Conservation (phyloP, 2,888 invertebrate species). For the Apamea crenata region DNA sequence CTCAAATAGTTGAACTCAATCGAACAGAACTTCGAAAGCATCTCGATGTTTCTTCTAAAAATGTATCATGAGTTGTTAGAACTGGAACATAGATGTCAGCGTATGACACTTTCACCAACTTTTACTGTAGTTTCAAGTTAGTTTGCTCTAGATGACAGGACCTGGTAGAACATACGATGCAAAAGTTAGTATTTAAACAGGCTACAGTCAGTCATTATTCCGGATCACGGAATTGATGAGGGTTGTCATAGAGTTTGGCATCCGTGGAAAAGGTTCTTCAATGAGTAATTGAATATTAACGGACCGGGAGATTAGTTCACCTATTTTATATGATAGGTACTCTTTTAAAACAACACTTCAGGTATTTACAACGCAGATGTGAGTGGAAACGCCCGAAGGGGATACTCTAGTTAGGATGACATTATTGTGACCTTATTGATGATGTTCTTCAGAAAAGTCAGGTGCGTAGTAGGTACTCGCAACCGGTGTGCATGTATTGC, state of each 20-base stretch:
- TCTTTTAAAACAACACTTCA: no score
- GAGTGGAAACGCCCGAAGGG: no score
- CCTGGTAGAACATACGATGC: not conserved
- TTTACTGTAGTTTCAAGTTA: not conserved
- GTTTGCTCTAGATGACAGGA: constrained; percentile 15
- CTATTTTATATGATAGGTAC: no score
- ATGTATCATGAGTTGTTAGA: constrained; percentile 8
- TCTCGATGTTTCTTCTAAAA: not conserved
- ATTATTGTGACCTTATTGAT: no score
- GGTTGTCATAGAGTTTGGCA: no score
- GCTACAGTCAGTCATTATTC: no score
- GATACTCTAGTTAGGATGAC: no score
- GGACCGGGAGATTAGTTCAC: not conserved
- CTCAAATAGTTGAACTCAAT: constrained; percentile 2
- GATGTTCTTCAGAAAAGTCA: no score
- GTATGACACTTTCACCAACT: not conserved
- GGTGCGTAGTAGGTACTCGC: no score
- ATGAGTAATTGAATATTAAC: not conserved
- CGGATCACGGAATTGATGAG: not conserved
- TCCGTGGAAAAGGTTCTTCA: not conserved
- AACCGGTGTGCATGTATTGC: no score
- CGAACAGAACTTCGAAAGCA: not conserved
- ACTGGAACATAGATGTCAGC: constrained; percentile 53
- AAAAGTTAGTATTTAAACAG: no score
- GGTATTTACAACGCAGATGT: no score